Base-by-base conservation (phyloP, 2,113 vertebrate genomes). In the Orycteropus afer region DNA sequence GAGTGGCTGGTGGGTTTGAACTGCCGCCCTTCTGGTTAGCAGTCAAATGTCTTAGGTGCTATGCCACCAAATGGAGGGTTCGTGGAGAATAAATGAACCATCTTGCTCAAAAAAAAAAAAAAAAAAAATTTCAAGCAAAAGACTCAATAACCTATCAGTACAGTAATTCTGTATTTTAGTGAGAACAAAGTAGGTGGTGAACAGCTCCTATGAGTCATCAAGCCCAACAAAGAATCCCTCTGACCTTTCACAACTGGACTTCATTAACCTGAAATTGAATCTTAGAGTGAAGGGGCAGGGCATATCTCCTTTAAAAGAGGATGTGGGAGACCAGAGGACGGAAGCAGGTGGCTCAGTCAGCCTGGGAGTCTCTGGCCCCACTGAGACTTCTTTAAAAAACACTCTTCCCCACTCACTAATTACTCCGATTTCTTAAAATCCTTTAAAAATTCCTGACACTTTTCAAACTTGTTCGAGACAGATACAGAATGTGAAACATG, bases 301-400 rank as follows among this genome's bases (percentile, higher is more conserved):
- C 9, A 8, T 1, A 61, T 40, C 17, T 42, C 82, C 86, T 90
- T 90, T 67, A 67, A 93, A 96, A 97, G 94, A 95, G 91, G 95
- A 94, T 91, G 96, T 95, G 79, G 76, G 76, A 94, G 90, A 67
- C 55, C 76, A 80, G 37, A 63, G 14, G 15, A 83, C 42, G 74
- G 20, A 53, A 82, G 65, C 83, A 95, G 91, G 83, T 96, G 85
- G 59, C 55, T n/a, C 23, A 6, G 69, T 5, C 71, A 47, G 40
- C 69, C 53, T 51, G 45, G 40, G 84, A 55, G 65, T 69, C 59
- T 47, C 0, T 0, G 53, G 76, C 45, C 82, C 77, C 40, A 34
- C 20, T 1, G 15, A 25, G 37, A 17, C 42, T 47, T 2, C 6
- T 42, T 47, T 71, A 32, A 71, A 53, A 47, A 90, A n/a, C 49